Evolutionary conservation across 2,888 invertebrate genomes (phyloP).

Genomic region (Epistrophe grossulariae): DNA sequence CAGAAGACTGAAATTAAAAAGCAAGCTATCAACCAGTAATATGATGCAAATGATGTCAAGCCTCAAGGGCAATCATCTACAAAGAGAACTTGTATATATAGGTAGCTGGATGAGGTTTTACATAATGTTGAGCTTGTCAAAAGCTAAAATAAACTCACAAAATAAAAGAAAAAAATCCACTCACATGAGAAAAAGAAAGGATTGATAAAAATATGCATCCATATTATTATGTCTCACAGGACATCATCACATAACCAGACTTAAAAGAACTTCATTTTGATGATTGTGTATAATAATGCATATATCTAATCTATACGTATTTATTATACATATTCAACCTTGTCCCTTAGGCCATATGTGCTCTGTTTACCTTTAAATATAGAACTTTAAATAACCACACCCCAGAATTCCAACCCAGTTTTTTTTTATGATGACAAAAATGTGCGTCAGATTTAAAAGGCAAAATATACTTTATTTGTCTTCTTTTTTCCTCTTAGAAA

Average conservation of each 20-base stretch:
- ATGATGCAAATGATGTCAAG: constrained; percentile 40
- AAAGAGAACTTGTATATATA: constrained; percentile 22
- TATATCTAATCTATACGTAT: not conserved
- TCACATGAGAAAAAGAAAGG: constrained; percentile 46
- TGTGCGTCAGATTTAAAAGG: constrained; percentile 53
- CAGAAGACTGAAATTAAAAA: constrained; percentile 38
- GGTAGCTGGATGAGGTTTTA: not conserved
- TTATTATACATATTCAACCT: not conserved
- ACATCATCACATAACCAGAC: constrained; percentile 14
- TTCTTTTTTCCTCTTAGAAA: not conserved
- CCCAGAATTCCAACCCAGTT: constrained; percentile 41
- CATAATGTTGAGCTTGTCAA: constrained; percentile 31
- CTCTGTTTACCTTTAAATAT: not conserved
- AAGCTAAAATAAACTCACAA: constrained; percentile 15
- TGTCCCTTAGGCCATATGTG: constrained; percentile 30
- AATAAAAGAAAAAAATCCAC: constrained; percentile 47
- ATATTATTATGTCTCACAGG: constrained; percentile 34
- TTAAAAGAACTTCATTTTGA: constrained; percentile 45
- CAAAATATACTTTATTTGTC: constrained; percentile 34
- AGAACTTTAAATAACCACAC: constrained; percentile 17
- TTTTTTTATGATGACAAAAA: not conserved
- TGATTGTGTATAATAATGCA: constrained; percentile 37
- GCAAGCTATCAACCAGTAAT: not conserved
- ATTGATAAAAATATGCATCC: constrained; percentile 62
- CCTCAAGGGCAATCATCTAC: constrained; percentile 59